phyloP scores from a whole-genome alignment of 2,888 invertebrate species.

The Hedychridium roseum region DNA sequence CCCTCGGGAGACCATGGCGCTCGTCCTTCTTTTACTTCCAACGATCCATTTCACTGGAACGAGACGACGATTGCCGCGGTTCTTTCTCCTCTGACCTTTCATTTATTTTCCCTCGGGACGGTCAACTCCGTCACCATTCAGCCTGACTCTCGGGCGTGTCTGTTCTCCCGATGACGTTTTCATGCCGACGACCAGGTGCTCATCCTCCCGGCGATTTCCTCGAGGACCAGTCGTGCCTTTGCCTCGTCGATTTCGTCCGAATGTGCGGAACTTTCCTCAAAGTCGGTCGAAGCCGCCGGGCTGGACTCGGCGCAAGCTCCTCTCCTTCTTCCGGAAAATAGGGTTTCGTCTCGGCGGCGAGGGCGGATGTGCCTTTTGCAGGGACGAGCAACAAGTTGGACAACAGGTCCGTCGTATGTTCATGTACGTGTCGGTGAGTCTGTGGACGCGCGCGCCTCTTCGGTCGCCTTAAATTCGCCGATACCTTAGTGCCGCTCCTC shows the following conservation, averaged over 20 bases:
- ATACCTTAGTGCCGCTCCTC: background rate
- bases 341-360: too few relatives aligned
- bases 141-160: slow-evolving; percentile 28
- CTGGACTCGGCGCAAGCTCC: background rate
- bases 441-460: slow-evolving; percentile 3
- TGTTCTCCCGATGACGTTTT: slow-evolving; percentile 17
- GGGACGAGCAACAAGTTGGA: slow-evolving; percentile 63
- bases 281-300: background rate
- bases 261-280: background rate
- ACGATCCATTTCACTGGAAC: too few relatives aligned
- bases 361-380: slow-evolving; percentile 36
- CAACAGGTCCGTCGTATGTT: slow-evolving; percentile 60
- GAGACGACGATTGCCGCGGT: too few relatives aligned
- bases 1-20: too few relatives aligned
- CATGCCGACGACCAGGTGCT: too few relatives aligned
- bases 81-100: too few relatives aligned
- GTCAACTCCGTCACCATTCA: too few relatives aligned
- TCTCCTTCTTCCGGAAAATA: too few relatives aligned
- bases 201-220: slow-evolving; percentile 26
- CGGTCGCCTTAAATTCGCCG: background rate
- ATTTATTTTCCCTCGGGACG: too few relatives aligned
- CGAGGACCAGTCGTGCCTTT: background rate
- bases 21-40: too few relatives aligned
- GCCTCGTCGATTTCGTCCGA: background rate
- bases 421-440: slow-evolving; percentile 38